Conservation (phyloP, 2,113 vertebrate genomes). For the Circaetus gallicus region DNA sequence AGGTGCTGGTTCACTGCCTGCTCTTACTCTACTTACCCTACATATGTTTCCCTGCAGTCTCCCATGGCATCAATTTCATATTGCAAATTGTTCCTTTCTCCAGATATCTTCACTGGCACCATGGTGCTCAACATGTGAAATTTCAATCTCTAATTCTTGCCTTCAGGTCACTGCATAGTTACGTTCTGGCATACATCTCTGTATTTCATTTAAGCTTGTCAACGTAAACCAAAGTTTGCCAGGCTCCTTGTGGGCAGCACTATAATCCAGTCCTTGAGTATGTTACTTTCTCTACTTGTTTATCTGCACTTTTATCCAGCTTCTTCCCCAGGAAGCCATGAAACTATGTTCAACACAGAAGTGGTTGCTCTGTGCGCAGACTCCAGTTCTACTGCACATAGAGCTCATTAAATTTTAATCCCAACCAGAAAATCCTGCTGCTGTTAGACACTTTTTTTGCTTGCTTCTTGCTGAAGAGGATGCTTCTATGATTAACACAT, state of each 20-base stretch:
- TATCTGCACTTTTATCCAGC: neutral
- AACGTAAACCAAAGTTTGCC: neutral
- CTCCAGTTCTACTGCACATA: neutral
- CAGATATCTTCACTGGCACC: neutral
- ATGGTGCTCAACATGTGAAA: neutral
- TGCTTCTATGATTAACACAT: neutral
- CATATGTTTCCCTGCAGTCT: neutral
- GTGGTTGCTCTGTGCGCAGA: neutral
- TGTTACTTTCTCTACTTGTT: neutral
- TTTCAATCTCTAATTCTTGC: neutral
- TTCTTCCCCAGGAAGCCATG: neutral
- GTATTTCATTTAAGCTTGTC: neutral
- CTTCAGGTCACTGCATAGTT: neutral
- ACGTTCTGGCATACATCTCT: neutral
- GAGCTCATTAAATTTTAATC: conserved; percentile 2
- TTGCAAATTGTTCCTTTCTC: neutral
- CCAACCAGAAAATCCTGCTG: neutral
- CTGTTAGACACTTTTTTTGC: neutral
- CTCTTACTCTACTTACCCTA: neutral
- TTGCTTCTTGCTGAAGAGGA: neutral
- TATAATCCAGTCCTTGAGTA: neutral
- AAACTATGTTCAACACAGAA: neutral
- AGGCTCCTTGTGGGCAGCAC: neutral
- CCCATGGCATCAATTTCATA: fast-evolving
- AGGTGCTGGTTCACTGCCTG: neutral